Evolutionary conservation across 2,797 vertebrate genomes (phyloP), one percentile per base, ranked within the genome.

Genomic region (Xenops minutus): DNA sequence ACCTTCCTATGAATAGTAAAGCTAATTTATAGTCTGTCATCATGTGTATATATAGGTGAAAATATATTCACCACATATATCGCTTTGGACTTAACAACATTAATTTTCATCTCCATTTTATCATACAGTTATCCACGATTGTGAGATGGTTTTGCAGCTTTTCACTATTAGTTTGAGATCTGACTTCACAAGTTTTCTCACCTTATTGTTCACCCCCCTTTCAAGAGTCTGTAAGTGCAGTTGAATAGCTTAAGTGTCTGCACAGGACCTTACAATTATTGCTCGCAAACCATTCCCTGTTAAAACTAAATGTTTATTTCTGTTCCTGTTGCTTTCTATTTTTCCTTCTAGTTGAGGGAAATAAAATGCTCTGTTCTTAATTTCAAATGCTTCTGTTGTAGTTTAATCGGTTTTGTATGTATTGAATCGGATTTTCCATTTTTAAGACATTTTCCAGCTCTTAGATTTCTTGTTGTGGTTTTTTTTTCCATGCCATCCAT

Each of bases 401-500:
- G 29, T n/a, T 12, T 29, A 84, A 86, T 94, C 37, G 16, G 22
- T 69, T 89, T 59, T 34, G 0, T 59, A 26, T 43, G 44, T 73
- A 32, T 71, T 85, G 44, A 88, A 64, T 69, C 67, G 49, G 37
- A 79, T 93, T 93, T 94, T 55, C 62, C 39, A 44, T 95, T 91
- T 89, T 67, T 14, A 89, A 88, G 71, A 55, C 24, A 23, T 92
- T 89, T 68, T 85, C 78, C 62, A 68, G 69, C 71, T 78, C 49
- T 85, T 64, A 23, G 34, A 76, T 87, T 90, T 89, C 55, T 93
- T 86, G 82, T 17, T 34, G 34, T 1, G 56, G 29, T 14, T 52
- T 54, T 58, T 54, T 86, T 51, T 52, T 2, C 54, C 8, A 7
- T 58, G 83, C 75, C 93, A 89, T 96, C 95, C 96, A 96, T 96